Evolutionary conservation across 2,888 invertebrate genomes (phyloP), one percentile per base, ranked within the genome.

Genomic region (Tridacna crocea): DNA sequence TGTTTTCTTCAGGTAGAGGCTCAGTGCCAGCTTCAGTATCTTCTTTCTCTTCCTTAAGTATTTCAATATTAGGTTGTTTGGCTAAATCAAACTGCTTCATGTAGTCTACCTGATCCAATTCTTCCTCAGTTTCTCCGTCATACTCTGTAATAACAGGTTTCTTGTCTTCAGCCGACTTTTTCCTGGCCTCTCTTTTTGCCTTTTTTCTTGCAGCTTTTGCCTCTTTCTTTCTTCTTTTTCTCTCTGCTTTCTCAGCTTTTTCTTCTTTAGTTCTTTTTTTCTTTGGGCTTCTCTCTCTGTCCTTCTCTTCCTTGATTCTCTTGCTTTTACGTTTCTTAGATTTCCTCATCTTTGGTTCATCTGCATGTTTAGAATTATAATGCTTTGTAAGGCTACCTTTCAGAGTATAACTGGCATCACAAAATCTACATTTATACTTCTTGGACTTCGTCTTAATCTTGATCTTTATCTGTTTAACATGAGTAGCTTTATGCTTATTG

Each of bases 41-140:
- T 15, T 12, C 15, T n/a, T 48, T 11, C 17, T 70, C 51, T 51
- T 27, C 4, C 11, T 51, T 48, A 13, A 4, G n/a, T 24, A n/a
- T 24, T 15, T 70, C 51, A 47, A 26, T 13, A 48, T 27, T 8
- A 51, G 70, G 70, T 51, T 70, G 22, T 70, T 24, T 48, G n/a
- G 51, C 70, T 19, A 70, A 15, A 48, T 51, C 70, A 70, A 70
- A 70, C 24, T 70, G 70, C 26, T 70, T 70, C 70, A 70, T 70
- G 46, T 70, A 70, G 24, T 70, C 70, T 22, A 70, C 70, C 70
- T 70, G 70, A 36, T 70, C 70, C 6, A 70, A 47, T 15, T 70
- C 70, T 70, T 70, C 51, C 24, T 48, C 46, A 12, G 46, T 46
- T 65, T 65, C 27, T 26, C 10, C 26, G 12, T 66, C 19, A 19